Conservation (phyloP, 30 jellyfish, hydroid and myxozoan species). For the Nemopilema nomurai region DNA sequence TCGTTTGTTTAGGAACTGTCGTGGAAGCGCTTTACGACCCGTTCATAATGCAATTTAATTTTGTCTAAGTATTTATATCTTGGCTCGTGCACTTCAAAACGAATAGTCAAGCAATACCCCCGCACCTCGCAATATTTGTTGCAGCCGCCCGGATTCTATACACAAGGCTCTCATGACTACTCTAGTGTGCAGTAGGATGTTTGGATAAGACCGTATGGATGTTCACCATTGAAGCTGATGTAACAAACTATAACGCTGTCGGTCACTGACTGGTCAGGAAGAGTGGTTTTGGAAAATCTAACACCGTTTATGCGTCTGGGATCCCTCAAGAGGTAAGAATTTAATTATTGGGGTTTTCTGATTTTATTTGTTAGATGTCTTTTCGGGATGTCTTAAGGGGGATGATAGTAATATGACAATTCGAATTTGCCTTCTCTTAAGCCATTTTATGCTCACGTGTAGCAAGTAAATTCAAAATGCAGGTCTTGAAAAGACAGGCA, state of each 20-base stretch:
- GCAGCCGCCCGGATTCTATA: neutral
- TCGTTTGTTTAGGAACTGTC: conserved; percentile 10
- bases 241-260: neutral
- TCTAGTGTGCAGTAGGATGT: neutral
- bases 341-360: neutral
- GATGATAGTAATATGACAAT: neutral
- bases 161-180: neutral
- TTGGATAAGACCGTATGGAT: neutral
- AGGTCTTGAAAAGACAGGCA: no score
- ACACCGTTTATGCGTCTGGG: neutral
- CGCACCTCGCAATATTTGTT: neutral
- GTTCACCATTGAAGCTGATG: neutral
- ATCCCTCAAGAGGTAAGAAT: neutral
- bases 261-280: neutral
- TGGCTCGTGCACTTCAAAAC: neutral
- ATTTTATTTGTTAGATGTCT: no score
- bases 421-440: no score
- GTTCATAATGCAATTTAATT: conserved; percentile 17
- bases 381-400: no score
- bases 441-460: no score
- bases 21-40: conserved; percentile 15
- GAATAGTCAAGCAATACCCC: neutral
- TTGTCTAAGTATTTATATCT: conserved; percentile 3
- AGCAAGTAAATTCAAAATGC: no score
- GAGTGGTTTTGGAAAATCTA: neutral